A percentile compares a stretch with the other conserved stretches of the same genome.
Evolutionary conservation across 2,797 vertebrate species (phyloP).

Genomic region (Dermochelys coriacea): DNA sequence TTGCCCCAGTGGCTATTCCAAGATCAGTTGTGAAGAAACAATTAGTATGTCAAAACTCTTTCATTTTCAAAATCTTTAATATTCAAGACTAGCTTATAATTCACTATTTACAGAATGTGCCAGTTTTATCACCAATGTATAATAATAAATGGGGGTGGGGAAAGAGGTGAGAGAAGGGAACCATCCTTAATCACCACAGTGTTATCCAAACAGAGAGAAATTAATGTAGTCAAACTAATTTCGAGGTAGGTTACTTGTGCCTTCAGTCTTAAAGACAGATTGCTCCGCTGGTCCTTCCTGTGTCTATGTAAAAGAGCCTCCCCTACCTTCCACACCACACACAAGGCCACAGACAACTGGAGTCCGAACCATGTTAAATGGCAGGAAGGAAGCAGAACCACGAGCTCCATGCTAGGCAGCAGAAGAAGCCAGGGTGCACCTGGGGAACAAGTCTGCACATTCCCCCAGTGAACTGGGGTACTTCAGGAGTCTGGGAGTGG

Average conservation of each 20-base stretch:
- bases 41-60: constrained; percentile 56
- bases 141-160: not conserved
- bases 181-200: not conserved
- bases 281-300: not conserved
- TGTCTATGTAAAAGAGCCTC: not conserved
- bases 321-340: not conserved
- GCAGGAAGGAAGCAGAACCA: not conserved
- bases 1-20: constrained; percentile 66
- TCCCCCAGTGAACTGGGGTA: accelerated
- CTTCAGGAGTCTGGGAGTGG: not conserved
- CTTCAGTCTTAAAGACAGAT: not conserved
- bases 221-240: not conserved
- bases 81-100: constrained; percentile 56
- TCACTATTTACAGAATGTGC: constrained; percentile 42
- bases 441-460: not conserved
- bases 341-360: not conserved
- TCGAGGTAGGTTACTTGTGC: not conserved
- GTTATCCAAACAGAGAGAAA: not conserved
- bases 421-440: not conserved
- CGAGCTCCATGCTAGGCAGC: not conserved
- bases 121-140: not conserved
- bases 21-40: constrained; percentile 64
- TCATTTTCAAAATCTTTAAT: constrained; percentile 44
- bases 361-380: not conserved
- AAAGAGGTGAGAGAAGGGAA: constrained; percentile 19